These are phyloP conservation scores for Oncorhynchus nerka DNA, from an alignment of 2,113 vertebrate genomes.

Conservation along the genomic window DNA sequence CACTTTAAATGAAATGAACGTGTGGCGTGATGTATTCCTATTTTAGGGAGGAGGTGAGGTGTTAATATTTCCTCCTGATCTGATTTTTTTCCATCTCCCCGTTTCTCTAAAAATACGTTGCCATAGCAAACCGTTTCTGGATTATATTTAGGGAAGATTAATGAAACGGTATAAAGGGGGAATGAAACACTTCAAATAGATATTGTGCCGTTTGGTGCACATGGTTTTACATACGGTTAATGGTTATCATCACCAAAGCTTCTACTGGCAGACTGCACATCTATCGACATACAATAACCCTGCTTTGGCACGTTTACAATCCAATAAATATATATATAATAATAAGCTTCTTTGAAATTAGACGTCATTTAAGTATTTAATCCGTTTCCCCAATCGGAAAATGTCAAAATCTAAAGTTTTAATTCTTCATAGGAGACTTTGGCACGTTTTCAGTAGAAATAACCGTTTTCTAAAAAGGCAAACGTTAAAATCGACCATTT, in stretches of 20 bases:
- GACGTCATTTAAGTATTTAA: background rate
- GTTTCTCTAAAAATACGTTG: background rate
- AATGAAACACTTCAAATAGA: background rate
- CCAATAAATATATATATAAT: too few species aligned
- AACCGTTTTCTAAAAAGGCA: conserved; percentile 10
- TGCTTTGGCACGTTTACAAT: background rate
- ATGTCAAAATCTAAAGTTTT: too few species aligned
- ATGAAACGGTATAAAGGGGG: background rate
- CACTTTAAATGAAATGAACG: conserved; percentile 67
- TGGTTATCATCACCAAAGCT: background rate
- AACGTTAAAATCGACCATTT: background rate
- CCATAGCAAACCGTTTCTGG: background rate
- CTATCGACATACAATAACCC: background rate
- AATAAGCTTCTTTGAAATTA: too few species aligned
- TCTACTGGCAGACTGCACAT: background rate
- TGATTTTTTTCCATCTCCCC: conserved; percentile 1
- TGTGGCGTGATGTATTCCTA: conserved; percentile 63
- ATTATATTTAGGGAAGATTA: background rate
- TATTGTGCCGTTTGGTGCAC: background rate
- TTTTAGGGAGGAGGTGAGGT: background rate
- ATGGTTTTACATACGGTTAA: background rate
- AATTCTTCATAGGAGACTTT: too few species aligned
- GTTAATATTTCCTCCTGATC: conserved; percentile 10
- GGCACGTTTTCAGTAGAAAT: background rate
- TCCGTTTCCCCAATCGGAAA: background rate